Percentiles rank a stretch among this genome's conserved stretches.
Conservation (phyloP, 2,888 invertebrate genomes). For the Mesorhabditis sp. region DNA sequence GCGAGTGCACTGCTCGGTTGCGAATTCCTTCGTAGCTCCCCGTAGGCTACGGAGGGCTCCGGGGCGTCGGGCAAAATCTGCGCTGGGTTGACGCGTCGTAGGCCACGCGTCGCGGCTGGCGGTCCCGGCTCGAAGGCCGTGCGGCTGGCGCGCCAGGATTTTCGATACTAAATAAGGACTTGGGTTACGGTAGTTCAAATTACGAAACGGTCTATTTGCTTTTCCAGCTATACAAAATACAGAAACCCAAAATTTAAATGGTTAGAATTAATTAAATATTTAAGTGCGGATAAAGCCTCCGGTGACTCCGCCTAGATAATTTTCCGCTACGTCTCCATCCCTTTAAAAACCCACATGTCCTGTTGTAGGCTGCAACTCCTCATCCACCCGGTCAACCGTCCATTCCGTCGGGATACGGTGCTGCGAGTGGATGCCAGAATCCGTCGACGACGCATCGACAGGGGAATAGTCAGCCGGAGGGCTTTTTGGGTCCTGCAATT, state of each 20-base stretch:
- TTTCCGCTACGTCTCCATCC: too few species aligned
- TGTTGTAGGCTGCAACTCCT: neutral
- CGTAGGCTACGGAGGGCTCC: neutral
- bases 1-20: neutral
- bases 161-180: neutral
- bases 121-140: neutral
- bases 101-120: neutral
- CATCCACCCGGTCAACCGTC: neutral
- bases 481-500: too few species aligned
- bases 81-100: neutral
- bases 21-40: neutral
- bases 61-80: neutral
- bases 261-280: too few species aligned
- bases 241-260: too few species aligned
- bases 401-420: neutral
- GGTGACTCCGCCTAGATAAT: too few species aligned
- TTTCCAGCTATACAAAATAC: too few species aligned
- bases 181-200: neutral
- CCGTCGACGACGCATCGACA: neutral
- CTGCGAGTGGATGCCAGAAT: neutral
- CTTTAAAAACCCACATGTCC: too few species aligned
- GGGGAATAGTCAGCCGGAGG: neutral
- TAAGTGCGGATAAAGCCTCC: too few species aligned
- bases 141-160: neutral
- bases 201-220: too few species aligned